phyloP scores from a whole-genome alignment of 2,797 vertebrate genomes.

The Octomys mimax region DNA sequence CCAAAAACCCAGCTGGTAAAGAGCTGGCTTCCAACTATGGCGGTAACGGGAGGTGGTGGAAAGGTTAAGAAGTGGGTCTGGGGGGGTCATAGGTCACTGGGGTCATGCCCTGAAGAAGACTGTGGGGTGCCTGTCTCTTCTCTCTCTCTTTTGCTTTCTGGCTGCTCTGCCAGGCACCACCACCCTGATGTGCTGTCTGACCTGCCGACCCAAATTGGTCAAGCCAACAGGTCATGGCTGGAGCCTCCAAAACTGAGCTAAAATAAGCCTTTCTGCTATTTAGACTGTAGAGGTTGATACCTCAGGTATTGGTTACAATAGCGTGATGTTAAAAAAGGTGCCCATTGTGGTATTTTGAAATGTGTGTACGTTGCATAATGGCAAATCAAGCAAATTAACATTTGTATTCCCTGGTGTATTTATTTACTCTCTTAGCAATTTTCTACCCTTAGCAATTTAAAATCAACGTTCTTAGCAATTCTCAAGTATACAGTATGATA shows the following conservation, averaged over 20 bases:
- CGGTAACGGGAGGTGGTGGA: not conserved
- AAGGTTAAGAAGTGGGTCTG: not conserved
- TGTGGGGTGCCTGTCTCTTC: not conserved
- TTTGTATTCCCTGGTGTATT: not conserved
- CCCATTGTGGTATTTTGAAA: not conserved
- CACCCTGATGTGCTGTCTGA: no score
- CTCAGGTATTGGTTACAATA: not conserved
- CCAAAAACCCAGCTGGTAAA: no score
- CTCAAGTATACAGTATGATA: not conserved
- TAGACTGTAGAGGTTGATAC: not conserved
- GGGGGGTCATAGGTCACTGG: not conserved
- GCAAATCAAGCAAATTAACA: not conserved
- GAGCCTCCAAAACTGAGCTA: not conserved
- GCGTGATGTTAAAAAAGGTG: not conserved
- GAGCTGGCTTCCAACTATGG: not conserved
- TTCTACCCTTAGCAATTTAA: not conserved
- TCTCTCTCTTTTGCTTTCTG: no score
- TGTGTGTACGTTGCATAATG: not conserved
- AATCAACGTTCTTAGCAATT: not conserved
- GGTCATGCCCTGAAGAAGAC: not conserved
- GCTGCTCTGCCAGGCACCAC: not conserved
- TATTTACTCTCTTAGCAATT: not conserved
- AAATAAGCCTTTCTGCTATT: not conserved
- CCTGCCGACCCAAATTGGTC: not conserved
- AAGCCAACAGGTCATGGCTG: not conserved